A percentile compares a stretch with the other conserved stretches of the same genome.
Evolutionary conservation across 2,888 invertebrate genomes (phyloP).

Genomic region (Tortrix viridana): DNA sequence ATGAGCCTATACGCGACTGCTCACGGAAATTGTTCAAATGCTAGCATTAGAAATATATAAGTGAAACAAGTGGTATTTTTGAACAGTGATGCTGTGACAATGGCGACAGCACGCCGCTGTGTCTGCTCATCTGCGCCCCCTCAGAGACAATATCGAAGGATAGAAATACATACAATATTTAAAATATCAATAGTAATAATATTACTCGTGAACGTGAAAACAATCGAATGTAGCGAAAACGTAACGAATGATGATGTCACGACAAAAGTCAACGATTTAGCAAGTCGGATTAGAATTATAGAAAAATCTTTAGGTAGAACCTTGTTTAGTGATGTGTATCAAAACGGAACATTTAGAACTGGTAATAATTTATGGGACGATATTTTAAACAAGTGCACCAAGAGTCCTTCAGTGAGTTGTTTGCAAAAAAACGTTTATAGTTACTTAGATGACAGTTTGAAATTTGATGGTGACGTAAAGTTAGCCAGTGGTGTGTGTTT

Average conservation of each 20-base stretch:
- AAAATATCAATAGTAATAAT: conserved; percentile 57
- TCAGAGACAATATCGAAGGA: conserved; percentile 40
- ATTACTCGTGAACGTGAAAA: conserved; percentile 54
- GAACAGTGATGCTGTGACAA: conserved; percentile 63
- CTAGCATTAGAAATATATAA: conserved; percentile 47
- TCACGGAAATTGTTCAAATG: conserved; percentile 27
- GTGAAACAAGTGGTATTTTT: conserved; percentile 42
- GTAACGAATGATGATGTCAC: conserved; percentile 51
- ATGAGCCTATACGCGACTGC: conserved; percentile 42
- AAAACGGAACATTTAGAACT: conserved; percentile 78
- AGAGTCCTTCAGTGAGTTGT: conserved; percentile 87
- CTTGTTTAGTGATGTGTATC: conserved; percentile 68
- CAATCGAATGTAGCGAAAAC: conserved; percentile 54
- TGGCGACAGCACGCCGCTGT: conserved; percentile 52
- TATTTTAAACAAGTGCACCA: conserved; percentile 88
- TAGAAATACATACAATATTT: conserved; percentile 48
- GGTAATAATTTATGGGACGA: conserved; percentile 90
- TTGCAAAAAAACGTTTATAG: conserved; percentile 90
- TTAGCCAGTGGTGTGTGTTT: conserved; percentile 87
- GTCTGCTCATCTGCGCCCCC: conserved; percentile 34
- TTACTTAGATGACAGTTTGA: conserved; percentile 88
- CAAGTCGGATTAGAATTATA: conserved; percentile 63
- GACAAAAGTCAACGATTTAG: conserved; percentile 54
- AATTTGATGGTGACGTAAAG: conserved; percentile 86
- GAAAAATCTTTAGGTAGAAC: conserved; percentile 67